Percentiles rank a stretch among this genome's conserved stretches.
These are phyloP conservation scores for Brachionus plicatilis DNA, from an alignment of 1,140 invertebrate species.

Conservation along the genomic window DNA sequence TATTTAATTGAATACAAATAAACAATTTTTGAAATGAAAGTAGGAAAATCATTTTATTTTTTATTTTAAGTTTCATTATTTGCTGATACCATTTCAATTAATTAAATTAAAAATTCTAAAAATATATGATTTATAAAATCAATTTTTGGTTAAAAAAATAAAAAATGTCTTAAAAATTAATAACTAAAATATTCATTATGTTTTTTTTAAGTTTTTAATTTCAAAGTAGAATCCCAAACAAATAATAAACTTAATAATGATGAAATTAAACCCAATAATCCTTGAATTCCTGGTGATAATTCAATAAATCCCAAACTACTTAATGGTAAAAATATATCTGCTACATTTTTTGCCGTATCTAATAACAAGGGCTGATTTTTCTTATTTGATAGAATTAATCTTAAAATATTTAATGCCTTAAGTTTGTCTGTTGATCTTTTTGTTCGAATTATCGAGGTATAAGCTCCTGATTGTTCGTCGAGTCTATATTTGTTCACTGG, in stretches of 20 bases:
- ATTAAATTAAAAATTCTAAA: too few species aligned
- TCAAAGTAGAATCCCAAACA: slow-evolving; percentile 63
- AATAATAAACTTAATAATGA: slow-evolving; percentile 69
- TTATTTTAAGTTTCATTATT: too few species aligned
- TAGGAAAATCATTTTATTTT: too few species aligned
- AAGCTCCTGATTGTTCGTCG: slow-evolving; percentile 52
- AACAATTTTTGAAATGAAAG: too few species aligned
- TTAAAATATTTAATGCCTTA: slow-evolving; percentile 36
- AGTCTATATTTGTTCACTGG: slow-evolving; percentile 11
- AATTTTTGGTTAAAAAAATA: too few species aligned
- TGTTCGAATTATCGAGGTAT: slow-evolving; percentile 44
- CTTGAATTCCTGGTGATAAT: slow-evolving; percentile 68
- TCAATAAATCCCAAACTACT: slow-evolving; percentile 69
- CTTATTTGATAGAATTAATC: slow-evolving; percentile 42
- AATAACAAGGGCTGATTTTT: slow-evolving; percentile 61
- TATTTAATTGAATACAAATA: too few species aligned
- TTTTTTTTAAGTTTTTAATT: slow-evolving; percentile 50
- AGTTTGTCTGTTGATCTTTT: slow-evolving; percentile 18
- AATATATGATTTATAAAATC: too few species aligned
- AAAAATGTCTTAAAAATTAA: too few species aligned
- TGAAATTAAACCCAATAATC: slow-evolving; percentile 70
- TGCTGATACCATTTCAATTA: too few species aligned
- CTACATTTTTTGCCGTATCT: slow-evolving; percentile 75
- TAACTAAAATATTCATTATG: background rate
- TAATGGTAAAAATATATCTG: slow-evolving; percentile 75